Evolutionary conservation across 2,888 invertebrate species (phyloP).

Genomic region (Julus scanicus): DNA sequence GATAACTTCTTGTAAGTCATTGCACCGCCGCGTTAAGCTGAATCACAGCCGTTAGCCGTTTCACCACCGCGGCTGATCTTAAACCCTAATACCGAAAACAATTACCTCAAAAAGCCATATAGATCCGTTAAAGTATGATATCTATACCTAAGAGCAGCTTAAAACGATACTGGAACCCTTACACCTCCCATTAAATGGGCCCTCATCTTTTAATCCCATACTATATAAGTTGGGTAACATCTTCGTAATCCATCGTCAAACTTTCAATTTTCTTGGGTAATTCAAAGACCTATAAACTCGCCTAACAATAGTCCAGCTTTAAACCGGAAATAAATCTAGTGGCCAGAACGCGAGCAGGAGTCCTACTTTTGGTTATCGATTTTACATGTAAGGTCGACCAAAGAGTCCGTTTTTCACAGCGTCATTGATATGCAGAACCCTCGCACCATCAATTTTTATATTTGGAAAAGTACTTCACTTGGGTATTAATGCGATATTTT

Average conservation of each 20-base stretch:
- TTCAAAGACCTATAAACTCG: not conserved
- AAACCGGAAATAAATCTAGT: not conserved
- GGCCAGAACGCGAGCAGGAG: not conserved
- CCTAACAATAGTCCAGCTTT: not conserved
- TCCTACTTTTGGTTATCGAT: slow-evolving; percentile 2
- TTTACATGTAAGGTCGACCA: not conserved
- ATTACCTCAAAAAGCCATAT: too few relatives aligned
- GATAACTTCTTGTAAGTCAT: too few relatives aligned
- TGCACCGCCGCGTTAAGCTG: too few relatives aligned
- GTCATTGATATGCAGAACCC: slow-evolving; percentile 17
- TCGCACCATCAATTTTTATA: slow-evolving; percentile 19
- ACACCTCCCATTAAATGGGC: too few relatives aligned
- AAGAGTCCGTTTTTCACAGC: not conserved
- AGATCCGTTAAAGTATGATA: too few relatives aligned
- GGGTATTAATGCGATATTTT: not conserved
- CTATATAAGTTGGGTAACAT: too few relatives aligned
- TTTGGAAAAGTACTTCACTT: slow-evolving; percentile 23
- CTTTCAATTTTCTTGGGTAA: not conserved
- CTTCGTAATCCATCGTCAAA: not conserved
- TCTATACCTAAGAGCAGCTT: too few relatives aligned
- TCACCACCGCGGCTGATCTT: too few relatives aligned
- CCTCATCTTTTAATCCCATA: too few relatives aligned
- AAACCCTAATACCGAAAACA: too few relatives aligned
- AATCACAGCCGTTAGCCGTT: too few relatives aligned
- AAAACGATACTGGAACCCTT: too few relatives aligned